A percentile compares a stretch with the other conserved stretches of the same genome.
These are phyloP conservation scores for Aphaenogaster ashmeadi DNA, from an alignment of 1,140 invertebrate species.

Conservation along the genomic window DNA sequence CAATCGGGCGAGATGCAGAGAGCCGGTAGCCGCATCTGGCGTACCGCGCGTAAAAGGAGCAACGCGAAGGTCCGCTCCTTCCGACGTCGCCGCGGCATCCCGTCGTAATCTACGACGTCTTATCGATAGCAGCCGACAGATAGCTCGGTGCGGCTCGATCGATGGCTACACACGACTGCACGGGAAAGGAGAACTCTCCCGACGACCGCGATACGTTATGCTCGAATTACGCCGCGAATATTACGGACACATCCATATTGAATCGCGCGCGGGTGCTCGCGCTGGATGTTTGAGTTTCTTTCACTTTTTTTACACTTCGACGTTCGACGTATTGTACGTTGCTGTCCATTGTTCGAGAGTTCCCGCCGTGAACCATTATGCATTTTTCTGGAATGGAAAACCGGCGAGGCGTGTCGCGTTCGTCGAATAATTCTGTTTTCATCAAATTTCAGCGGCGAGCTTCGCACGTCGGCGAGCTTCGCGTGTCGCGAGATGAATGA, in stretches of 20 bases:
- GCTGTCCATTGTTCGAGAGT: constrained; percentile 56
- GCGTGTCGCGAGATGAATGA: constrained; percentile 36
- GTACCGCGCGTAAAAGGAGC: constrained; percentile 14
- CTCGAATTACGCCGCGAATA: constrained; percentile 53
- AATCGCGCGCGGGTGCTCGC: neutral
- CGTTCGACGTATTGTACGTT: constrained; percentile 44
- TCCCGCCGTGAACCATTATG: constrained; percentile 51
- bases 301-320: constrained; percentile 42
- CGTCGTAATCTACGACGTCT: constrained; percentile 48
- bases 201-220: constrained; percentile 31
- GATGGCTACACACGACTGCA: constrained; percentile 14
- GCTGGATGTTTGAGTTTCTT: constrained; percentile 46
- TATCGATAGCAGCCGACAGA: constrained; percentile 46
- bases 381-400: constrained; percentile 34
- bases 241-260: constrained; percentile 18
- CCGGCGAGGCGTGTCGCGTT: constrained; percentile 6
- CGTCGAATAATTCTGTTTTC: constrained; percentile 46
- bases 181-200: neutral
- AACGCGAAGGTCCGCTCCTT: constrained; percentile 7
- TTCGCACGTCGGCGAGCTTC: neutral
- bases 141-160: constrained; percentile 40
- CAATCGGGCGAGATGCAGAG: constrained; percentile 20
- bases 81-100: neutral
- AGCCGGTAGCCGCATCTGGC: constrained; percentile 33
- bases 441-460: constrained; percentile 17